Base-by-base conservation (phyloP, 2,888 invertebrate genomes). In the Epistrophella euchroma region DNA sequence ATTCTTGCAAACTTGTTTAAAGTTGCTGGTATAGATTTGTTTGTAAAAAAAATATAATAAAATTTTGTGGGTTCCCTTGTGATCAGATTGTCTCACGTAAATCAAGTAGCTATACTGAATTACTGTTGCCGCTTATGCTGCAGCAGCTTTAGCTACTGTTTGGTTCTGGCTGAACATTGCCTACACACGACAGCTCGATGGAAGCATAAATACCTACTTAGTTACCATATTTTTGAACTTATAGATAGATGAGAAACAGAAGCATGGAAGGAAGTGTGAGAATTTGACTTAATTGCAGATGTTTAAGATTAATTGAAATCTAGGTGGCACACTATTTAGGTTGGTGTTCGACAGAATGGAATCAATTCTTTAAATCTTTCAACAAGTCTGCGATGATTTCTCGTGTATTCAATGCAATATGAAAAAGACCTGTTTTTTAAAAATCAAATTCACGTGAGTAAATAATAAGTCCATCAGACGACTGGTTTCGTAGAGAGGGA, bases 61-160 rank as follows among this genome's bases (percentile, higher is more conserved):
- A 68, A 64, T 47, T 72, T 52, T 72, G 82, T 76, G 76, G 72
- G 35, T 75, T 75, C 47, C 47, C 45, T 56, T 81, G 47, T 13
- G 47, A 40, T 25, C 43, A 28, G 60, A 82, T 77, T 72, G 77
- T 68, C 68, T 73, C 82, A 77, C 68, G 82, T 83, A 77, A 82
- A 77, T 73, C 84, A 64, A 75, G 84, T 79, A 84, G 78, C 56
- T 40, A 22, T 66, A 22, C 50, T n/a, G n/a, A n/a, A n/a, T n/a
- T 52, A 7, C n/a, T 55, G 13, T 9, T 55, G 13, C 55, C 35
- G 7, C 55, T 32, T n/a, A 17, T 72, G 66, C 37, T 3, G 35
- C 3, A 22, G 45, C 43, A 22, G 47, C 72, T 73, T 60, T 25
- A 71, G 78, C 70, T 78, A 74, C 78, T 71, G 78, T 75, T 75